Evolutionary conservation across 2,797 vertebrate genomes (phyloP).

Genomic region (Columba guinea): DNA sequence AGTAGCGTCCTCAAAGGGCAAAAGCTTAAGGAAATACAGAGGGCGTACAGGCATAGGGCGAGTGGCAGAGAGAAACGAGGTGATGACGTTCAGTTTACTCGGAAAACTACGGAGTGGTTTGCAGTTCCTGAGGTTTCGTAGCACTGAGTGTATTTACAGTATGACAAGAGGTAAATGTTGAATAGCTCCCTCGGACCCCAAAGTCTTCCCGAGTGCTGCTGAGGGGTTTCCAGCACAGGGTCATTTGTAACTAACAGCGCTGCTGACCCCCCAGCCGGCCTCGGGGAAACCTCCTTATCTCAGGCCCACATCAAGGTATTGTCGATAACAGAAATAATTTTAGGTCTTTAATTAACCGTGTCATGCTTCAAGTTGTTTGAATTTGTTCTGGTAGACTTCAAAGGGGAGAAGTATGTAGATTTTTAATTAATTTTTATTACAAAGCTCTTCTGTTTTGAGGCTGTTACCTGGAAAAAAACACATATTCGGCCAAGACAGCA

Average conservation of each 20-base stretch:
- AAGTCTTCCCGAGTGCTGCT: fast-evolving
- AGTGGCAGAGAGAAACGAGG: neutral
- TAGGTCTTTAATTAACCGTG: neutral
- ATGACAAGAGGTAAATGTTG: fast-evolving
- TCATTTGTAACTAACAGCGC: neutral
- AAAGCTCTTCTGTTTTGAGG: neutral
- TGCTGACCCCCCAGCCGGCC: neutral
- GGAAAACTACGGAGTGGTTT: neutral
- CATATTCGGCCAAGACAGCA: neutral
- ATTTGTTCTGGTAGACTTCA: neutral
- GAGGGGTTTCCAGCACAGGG: neutral
- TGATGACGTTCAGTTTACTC: neutral
- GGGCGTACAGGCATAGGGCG: neutral
- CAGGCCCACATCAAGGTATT: neutral
- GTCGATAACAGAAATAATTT: neutral
- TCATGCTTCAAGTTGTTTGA: neutral
- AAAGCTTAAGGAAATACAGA: neutral
- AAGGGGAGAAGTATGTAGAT: neutral
- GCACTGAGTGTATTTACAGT: fast-evolving
- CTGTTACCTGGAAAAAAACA: neutral
- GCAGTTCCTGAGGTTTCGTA: fast-evolving
- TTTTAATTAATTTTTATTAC: neutral
- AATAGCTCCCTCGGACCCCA: fast-evolving
- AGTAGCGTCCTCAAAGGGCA: neutral
- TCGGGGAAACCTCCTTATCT: neutral